phyloP scores from a whole-genome alignment of 2,113 vertebrate genomes.

The Zeus faber region DNA sequence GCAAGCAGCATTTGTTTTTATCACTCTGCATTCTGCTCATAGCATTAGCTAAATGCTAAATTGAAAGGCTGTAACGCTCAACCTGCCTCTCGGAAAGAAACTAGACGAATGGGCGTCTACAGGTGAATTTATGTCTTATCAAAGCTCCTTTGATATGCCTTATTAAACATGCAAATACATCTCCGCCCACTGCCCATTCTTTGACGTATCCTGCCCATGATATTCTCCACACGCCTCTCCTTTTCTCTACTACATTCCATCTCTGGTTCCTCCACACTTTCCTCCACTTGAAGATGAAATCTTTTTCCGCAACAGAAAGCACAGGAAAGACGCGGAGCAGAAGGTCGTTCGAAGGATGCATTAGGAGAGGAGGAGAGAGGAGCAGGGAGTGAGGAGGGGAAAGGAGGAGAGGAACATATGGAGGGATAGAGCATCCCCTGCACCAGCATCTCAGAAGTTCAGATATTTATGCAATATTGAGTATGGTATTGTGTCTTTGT shows the following conservation, averaged over 20 bases:
- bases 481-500: too few relatives aligned
- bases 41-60: background rate
- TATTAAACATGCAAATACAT: background rate
- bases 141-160: background rate
- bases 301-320: too few relatives aligned
- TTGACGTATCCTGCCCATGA: background rate
- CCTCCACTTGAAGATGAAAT: constrained; percentile 1
- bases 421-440: constrained; percentile 5
- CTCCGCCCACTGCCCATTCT: background rate
- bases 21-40: background rate
- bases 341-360: background rate
- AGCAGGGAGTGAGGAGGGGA: background rate
- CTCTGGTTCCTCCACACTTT: background rate
- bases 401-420: constrained; percentile 5
- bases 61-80: background rate
- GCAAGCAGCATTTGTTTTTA: too few relatives aligned
- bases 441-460: too few relatives aligned
- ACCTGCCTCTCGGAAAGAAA: background rate
- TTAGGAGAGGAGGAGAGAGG: constrained; percentile 9
- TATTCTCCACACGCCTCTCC: background rate
- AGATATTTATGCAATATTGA: too few relatives aligned
- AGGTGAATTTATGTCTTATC: constrained; percentile 7
- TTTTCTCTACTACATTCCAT: constrained; percentile 8
- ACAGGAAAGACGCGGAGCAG: background rate
- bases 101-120: background rate